Percentiles rank a stretch among this genome's conserved stretches.
Conservation (phyloP, 2,797 vertebrate genomes). For the Lateolabrax maculatus region DNA sequence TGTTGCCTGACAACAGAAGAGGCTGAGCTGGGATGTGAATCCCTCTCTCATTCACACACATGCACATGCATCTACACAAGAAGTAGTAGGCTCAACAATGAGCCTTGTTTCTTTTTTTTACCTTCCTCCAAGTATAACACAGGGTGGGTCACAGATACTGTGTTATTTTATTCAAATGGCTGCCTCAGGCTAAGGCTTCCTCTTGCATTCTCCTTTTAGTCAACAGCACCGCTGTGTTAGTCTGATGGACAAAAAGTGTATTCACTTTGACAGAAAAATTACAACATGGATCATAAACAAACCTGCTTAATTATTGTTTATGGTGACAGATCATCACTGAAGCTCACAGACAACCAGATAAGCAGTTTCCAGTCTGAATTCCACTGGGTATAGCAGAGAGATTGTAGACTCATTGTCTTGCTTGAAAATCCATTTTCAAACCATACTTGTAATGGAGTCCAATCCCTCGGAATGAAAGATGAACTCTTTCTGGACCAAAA, state of each 20-base stretch:
- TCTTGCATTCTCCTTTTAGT: constrained; percentile 7
- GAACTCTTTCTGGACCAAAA: background rate
- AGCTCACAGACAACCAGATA: background rate
- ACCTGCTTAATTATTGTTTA: background rate
- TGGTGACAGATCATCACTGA: background rate
- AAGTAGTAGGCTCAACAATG: constrained; percentile 12
- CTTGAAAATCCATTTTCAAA: background rate
- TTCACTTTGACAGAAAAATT: constrained; percentile 2
- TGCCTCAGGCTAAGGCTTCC: constrained; percentile 11
- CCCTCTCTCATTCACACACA: background rate
- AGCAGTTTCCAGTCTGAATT: background rate
- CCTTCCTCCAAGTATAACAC: background rate
- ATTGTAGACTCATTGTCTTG: background rate
- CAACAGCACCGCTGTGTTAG: background rate
- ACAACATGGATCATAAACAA: background rate
- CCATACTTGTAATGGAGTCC: background rate
- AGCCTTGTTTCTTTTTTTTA: constrained; percentile 15
- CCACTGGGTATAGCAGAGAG: background rate
- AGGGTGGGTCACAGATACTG: constrained; percentile 9
- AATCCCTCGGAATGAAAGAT: background rate
- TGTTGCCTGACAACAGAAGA: background rate
- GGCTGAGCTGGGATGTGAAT: constrained; percentile 14
- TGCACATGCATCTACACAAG: background rate
- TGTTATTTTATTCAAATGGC: constrained; percentile 27
- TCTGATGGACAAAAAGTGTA: background rate